Evolutionary conservation across 2,113 vertebrate species (phyloP).

Genomic region (Taxidea taxus): DNA sequence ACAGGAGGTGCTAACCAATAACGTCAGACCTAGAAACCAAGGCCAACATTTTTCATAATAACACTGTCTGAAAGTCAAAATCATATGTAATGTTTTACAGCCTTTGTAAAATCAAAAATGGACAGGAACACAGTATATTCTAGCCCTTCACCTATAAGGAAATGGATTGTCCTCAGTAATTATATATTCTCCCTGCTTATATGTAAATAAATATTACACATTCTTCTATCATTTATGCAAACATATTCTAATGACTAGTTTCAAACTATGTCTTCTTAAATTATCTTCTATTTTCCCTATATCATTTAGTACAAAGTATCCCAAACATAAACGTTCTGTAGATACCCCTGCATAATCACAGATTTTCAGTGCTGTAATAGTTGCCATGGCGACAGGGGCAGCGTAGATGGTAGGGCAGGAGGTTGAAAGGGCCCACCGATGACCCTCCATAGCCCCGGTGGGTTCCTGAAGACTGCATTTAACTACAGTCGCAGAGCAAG

Average conservation of each 20-base stretch:
- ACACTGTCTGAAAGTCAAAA: background rate
- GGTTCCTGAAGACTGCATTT: background rate
- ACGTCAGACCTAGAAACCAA: background rate
- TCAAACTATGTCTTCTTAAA: background rate
- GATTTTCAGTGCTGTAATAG: background rate
- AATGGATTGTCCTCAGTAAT: background rate
- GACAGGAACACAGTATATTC: background rate
- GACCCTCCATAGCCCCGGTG: background rate
- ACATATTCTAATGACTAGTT: background rate
- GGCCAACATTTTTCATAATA: background rate
- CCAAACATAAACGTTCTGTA: background rate
- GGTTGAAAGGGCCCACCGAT: rapidly evolving
- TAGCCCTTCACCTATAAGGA: background rate
- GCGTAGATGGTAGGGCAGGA: background rate
- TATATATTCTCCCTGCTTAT: background rate
- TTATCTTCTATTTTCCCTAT: background rate
- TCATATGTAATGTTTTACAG: background rate
- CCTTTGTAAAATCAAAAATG: background rate
- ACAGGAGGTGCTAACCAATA: background rate
- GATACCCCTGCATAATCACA: background rate
- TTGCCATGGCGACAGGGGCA: background rate
- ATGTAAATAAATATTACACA: background rate
- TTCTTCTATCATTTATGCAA: background rate
- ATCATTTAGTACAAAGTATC: background rate
- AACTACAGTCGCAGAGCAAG: background rate